Evolutionary conservation across 2,113 vertebrate genomes (phyloP).

Genomic region (Hippocampus comes): DNA sequence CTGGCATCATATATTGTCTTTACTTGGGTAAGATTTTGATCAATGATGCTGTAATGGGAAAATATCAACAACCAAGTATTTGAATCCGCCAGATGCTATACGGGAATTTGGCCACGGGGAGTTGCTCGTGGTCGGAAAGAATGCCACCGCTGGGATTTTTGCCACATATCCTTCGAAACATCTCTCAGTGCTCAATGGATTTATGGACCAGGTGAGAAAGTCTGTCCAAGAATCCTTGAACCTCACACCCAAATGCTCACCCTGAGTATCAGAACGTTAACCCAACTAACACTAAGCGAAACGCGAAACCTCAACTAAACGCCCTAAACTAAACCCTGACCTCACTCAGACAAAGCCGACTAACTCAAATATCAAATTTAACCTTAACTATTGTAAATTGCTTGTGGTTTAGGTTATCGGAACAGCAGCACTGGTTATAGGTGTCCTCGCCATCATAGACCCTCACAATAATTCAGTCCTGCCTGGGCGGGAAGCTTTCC

Average conservation of each 20-base stretch:
- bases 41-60: neutral
- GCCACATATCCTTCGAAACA: constrained; percentile 83
- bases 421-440: constrained; percentile 82
- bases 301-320: too few species aligned
- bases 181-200: constrained; percentile 79
- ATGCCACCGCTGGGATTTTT: constrained; percentile 84
- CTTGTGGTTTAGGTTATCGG: constrained; percentile 76
- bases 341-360: too few species aligned
- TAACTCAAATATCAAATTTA: too few species aligned
- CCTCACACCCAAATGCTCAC: neutral
- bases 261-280: too few species aligned
- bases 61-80: neutral
- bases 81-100: constrained; percentile 74
- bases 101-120: constrained; percentile 69
- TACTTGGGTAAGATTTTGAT: constrained; percentile 72
- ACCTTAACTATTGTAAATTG: neutral
- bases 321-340: too few species aligned
- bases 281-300: too few species aligned
- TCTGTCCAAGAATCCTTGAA: neutral
- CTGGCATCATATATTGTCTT: constrained; percentile 79
- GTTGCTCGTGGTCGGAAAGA: constrained; percentile 70
- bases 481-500: constrained; percentile 82
- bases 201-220: constrained; percentile 81
- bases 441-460: constrained; percentile 85
- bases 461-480: constrained; percentile 83